Evolutionary conservation across 2,797 vertebrate genomes (phyloP).

Genomic region (Paguma larvata): DNA sequence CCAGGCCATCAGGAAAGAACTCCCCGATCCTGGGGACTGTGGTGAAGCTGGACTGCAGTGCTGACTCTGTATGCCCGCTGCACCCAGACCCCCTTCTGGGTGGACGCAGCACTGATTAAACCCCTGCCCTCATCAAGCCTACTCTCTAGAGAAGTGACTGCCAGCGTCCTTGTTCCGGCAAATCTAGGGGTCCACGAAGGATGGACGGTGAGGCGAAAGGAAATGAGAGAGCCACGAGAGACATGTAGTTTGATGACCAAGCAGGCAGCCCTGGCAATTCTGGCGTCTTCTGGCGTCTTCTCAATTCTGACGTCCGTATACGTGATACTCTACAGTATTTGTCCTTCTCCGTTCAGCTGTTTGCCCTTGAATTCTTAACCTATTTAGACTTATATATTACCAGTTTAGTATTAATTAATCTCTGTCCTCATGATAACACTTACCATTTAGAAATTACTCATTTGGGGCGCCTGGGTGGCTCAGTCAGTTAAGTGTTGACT

Average conservation of each 20-base stretch:
- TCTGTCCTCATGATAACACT: not conserved
- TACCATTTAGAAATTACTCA: not conserved
- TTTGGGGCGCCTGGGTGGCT: not conserved
- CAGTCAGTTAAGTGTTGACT: too few relatives aligned
- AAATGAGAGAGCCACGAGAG: too few relatives aligned
- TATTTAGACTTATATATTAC: not conserved
- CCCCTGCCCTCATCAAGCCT: not conserved
- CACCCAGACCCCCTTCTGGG: not conserved
- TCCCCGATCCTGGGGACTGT: not conserved
- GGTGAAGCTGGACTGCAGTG: not conserved
- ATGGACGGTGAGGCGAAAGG: too few relatives aligned
- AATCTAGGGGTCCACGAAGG: too few relatives aligned
- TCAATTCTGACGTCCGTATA: not conserved
- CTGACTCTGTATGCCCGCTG: accelerated
- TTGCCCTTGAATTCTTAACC: not conserved
- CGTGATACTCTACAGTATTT: not conserved
- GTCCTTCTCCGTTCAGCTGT: not conserved
- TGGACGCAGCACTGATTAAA: not conserved
- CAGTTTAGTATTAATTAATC: not conserved
- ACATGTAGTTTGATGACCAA: too few relatives aligned
- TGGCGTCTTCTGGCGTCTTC: too few relatives aligned
- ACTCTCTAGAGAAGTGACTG: not conserved
- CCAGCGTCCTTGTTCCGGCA: too few relatives aligned
- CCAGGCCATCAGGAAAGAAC: not conserved
- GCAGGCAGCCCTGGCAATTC: too few relatives aligned